phyloP scores from a whole-genome alignment of 1,140 invertebrate genomes.

The Yoshiicerus persimilis region DNA sequence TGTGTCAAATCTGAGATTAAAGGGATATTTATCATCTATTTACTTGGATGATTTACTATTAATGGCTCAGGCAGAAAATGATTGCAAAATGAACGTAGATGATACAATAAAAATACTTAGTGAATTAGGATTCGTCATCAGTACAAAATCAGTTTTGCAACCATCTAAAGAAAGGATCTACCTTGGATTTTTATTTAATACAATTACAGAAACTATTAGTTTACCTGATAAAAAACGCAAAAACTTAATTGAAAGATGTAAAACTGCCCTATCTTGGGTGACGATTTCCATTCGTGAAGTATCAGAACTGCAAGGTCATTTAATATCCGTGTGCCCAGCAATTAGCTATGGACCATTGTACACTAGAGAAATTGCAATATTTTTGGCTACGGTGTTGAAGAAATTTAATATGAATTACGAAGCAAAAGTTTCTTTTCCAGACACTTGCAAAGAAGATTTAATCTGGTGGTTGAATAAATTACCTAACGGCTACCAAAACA shows the following conservation, averaged over 20 bases:
- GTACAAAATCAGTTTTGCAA: not conserved
- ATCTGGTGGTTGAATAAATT: conserved; percentile 27
- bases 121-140: not conserved
- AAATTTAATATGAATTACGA: not conserved
- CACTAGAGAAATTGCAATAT: not conserved
- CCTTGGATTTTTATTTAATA: too few species aligned
- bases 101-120: not conserved
- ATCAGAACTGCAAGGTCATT: not conserved
- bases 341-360: conserved; percentile 21
- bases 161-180: too few species aligned
- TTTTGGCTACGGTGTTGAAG: not conserved
- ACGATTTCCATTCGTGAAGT: not conserved
- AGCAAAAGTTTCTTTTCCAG: not conserved
- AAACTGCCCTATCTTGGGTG: not conserved
- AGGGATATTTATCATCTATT: not conserved
- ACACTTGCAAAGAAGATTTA: not conserved
- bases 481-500: too few species aligned
- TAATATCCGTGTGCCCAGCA: conserved; percentile 14
- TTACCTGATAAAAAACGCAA: not conserved
- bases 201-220: not conserved
- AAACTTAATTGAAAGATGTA: not conserved
- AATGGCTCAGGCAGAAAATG: too few species aligned
- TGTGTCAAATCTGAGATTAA: not conserved
- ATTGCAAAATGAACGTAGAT: not conserved
- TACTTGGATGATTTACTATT: conserved; percentile 43